Conservation (phyloP, 2,113 vertebrate species). For the Hemiprocne comata region DNA sequence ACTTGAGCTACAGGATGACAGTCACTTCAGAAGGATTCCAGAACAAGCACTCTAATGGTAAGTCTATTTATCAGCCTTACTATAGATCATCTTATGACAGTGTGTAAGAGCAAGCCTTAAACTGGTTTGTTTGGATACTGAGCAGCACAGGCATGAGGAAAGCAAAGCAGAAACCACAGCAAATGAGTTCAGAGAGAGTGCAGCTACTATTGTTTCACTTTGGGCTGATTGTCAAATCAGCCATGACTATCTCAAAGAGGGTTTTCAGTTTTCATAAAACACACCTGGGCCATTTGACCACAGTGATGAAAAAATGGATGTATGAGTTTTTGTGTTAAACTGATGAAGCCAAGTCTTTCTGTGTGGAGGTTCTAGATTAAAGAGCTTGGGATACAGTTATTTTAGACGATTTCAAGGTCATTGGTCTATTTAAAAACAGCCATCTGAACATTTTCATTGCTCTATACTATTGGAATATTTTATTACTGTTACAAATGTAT, state of each 20-base stretch:
- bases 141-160: background rate
- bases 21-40: background rate
- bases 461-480: background rate
- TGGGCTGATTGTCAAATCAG: background rate
- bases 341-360: background rate
- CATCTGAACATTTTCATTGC: background rate
- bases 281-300: background rate
- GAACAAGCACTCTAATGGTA: background rate
- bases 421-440: background rate
- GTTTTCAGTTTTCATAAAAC: background rate
- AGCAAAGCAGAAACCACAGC: background rate
- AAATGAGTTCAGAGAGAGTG: background rate
- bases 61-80: background rate
- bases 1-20: background rate
- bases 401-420: background rate
- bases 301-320: background rate
- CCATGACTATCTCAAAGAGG: background rate
- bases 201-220: background rate
- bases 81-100: background rate
- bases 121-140: background rate
- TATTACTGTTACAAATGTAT: background rate
- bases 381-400: background rate
- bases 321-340: background rate
- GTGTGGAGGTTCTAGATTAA: background rate
- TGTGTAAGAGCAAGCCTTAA: background rate